Evolutionary conservation across 37 sponge, comb jelly and placozoan species (phyloP), one percentile per base, ranked within the genome.

Genomic region (Theonella swinhoei): DNA sequence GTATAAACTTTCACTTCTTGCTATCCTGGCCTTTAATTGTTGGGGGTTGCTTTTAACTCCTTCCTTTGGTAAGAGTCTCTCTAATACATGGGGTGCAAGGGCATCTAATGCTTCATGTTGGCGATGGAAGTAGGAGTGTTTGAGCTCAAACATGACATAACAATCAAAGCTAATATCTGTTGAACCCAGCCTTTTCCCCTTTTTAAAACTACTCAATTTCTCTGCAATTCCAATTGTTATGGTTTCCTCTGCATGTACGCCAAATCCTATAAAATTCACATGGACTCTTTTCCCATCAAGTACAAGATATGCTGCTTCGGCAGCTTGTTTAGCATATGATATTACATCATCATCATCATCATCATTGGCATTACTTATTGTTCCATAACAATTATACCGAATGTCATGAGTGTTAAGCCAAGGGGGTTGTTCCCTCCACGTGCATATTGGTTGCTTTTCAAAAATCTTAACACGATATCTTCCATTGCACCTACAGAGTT

Each of bases 41-140:
- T 66, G 61, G 36, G 69, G 2, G 30, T 20, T 59, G 34, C 24
- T 19, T 71, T 62, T 30, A 43, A 26, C 61, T 25, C 31, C 58
- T 30, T 24, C 35, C 9, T 8, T 63, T 37, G 90, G 90, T 22
- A 79, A 25, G 0, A 89, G 59, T 28, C 42, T 77, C 29, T 8
- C 24, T 30, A 84, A 42, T 66, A 78, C 39, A 4, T 31, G n/a
- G 0, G 19, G 0, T 8, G 80, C 28, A 59, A 83, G 62, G 1
- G 0, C 24, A 3, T 83, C 62, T 0, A 89, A 0, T 20, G 81
- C 68, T 0, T 69, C 29, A 43, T 85, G 86, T 20, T 84, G 72
- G 9, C 76, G 58, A 22, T 80, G 65, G 80, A 90, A 90, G 28
- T 90, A 90, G 28, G 35, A 61, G 32, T 85, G 82, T 42, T 90